A percentile compares a stretch with the other conserved stretches of the same genome.
These are phyloP conservation scores for Hippopotamyrus pictus DNA, from an alignment of 2,797 vertebrate genomes.

Conservation along the genomic window DNA sequence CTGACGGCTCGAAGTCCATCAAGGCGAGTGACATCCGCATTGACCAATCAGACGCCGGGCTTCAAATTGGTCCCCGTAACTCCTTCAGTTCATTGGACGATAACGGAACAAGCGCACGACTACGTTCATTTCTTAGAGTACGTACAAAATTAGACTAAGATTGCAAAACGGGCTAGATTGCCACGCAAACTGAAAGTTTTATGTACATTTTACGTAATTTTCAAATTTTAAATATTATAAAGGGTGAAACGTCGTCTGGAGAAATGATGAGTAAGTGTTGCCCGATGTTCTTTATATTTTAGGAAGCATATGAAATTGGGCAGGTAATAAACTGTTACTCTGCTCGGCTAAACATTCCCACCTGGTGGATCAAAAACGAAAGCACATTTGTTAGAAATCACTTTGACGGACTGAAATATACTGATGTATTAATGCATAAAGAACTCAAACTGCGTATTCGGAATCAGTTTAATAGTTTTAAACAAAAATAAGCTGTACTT, in stretches of 20 bases:
- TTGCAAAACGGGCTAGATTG: not conserved
- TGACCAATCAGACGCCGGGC: not conserved
- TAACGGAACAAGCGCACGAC: not conserved
- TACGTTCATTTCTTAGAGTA: not conserved
- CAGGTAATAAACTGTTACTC: not conserved
- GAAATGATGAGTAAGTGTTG: not conserved
- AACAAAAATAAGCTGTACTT: not conserved
- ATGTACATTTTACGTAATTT: not conserved
- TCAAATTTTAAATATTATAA: not conserved
- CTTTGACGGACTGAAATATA: not conserved
- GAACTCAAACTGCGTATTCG: not conserved
- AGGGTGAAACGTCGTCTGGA: not conserved
- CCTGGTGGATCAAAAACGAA: not conserved
- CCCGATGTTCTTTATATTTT: not conserved
- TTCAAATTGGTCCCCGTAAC: not conserved
- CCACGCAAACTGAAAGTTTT: not conserved
- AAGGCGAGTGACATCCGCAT: not conserved
- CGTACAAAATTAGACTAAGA: not conserved
- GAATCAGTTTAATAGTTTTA: not conserved
- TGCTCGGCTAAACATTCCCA: not conserved
- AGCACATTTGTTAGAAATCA: not conserved
- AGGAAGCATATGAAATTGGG: not conserved
- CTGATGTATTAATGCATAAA: not conserved
- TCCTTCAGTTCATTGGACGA: not conserved
- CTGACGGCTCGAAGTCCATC: not conserved